Evolutionary conservation across 1,140 invertebrate species (phyloP), one percentile per base, ranked within the genome.

Genomic region (Asobara japonica): DNA sequence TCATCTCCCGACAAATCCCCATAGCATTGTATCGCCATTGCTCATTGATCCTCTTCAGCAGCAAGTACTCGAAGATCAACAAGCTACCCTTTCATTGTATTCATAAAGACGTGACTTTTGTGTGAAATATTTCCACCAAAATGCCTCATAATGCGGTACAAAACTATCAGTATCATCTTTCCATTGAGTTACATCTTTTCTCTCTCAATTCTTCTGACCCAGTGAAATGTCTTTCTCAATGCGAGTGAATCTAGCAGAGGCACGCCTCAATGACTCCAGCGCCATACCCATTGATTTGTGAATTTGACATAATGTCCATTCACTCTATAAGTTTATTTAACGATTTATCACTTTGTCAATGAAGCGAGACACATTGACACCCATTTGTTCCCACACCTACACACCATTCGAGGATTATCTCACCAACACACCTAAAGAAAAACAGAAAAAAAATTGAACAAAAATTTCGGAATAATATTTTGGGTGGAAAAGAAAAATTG

Each of bases 261-360:
- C 69, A 70, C 69, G 60, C 56, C 36, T 45, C 56, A n/a, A 48
- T 64, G 67, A 60, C 33, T 65, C 31, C 48, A 36, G 33, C 61
- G 38, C 70, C 60, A 60, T 61, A 56, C 38, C 33, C 67, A 75
- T 74, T 73, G 77, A 75, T 80, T 78, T 78, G 69, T 79, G 76
- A 77, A 79, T 80, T 78, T 74, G 75, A 80, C 79, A 80, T 80
- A 80, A 80, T 80, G 74, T 76, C 38, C 29, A n/a, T 29, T 30
- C 22, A 65, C 73, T 74, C 69, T 65, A 78, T 73, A 77, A 80
- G 77, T 79, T 80, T 80, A 80, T 80, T 80, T 79, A 61, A 76
- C 79, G 75, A 80, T 80, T 80, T 80, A 80, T 80, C 79, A 80
- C 74, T 65, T 51, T 62, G n/a, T 76, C 73, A 78, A 79, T 79